Percentiles rank a stretch among this genome's conserved stretches.
These are phyloP conservation scores for Ormyrus thymus DNA, from an alignment of 2,888 invertebrate species.

Conservation along the genomic window DNA sequence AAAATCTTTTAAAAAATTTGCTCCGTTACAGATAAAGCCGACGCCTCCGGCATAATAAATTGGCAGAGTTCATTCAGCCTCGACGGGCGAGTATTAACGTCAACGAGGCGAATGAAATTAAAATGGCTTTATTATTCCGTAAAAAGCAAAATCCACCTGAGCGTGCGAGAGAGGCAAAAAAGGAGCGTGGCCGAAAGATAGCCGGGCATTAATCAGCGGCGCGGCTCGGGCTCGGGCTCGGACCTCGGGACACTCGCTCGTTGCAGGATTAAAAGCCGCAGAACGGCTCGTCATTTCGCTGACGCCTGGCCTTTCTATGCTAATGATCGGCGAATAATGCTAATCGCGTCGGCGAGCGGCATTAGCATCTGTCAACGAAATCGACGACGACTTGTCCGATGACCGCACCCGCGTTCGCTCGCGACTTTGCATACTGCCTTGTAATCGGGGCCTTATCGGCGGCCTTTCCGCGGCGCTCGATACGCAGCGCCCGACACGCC, in stretches of 20 bases:
- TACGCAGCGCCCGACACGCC: constrained; percentile 22
- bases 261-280: constrained; percentile 22
- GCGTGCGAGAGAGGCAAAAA: too few species aligned
- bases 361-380: constrained; percentile 46
- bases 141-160: not conserved
- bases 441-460: not conserved
- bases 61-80: not conserved
- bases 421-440: not conserved
- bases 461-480: not conserved
- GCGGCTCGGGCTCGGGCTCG: too few species aligned
- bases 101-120: constrained; percentile 9
- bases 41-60: not conserved
- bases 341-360: constrained; percentile 9
- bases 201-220: too few species aligned
- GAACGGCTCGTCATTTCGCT: constrained; percentile 31
- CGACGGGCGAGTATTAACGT: not conserved
- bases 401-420: constrained; percentile 31
- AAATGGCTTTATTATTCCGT: constrained; percentile 11
- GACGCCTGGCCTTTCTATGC: constrained; percentile 37
- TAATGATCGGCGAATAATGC: constrained; percentile 7
- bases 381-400: not conserved
- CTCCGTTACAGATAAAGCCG: constrained; percentile 47
- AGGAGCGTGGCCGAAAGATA: too few species aligned
- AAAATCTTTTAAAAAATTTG: not conserved
- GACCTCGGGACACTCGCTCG: not conserved